Evolutionary conservation across 2,888 invertebrate species (phyloP).

Genomic region (Thysanoteuthis rhombus): DNA sequence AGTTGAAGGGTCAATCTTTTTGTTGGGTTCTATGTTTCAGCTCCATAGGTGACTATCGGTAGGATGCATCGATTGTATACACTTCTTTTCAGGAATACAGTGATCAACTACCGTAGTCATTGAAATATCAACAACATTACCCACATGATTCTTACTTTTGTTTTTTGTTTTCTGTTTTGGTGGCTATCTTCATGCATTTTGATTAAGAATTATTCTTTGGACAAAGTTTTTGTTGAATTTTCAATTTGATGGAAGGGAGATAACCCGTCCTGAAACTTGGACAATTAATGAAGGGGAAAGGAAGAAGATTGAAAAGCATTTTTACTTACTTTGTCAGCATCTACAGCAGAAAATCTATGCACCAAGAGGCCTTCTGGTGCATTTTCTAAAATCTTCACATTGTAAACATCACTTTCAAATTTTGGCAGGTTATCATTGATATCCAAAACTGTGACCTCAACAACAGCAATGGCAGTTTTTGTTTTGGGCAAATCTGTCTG

Average conservation of each 20-base stretch:
- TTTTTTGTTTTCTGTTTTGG: no score
- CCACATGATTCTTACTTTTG: no score
- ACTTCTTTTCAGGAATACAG: no score
- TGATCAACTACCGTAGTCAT: no score
- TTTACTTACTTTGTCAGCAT: constrained; percentile 26
- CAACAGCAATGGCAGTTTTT: constrained; percentile 20
- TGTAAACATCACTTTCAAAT: not conserved
- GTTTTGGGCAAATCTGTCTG: constrained; percentile 13
- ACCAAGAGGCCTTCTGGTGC: constrained; percentile 16
- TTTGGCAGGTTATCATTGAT: constrained; percentile 22
- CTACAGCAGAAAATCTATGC: not conserved
- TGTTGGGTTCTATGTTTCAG: no score
- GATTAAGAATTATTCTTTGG: no score
- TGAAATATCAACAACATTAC: no score
- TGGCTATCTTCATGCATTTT: no score
- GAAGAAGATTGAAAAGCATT: not conserved
- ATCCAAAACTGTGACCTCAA: not conserved
- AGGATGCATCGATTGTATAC: no score
- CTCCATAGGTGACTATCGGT: no score
- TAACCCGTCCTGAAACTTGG: not conserved
- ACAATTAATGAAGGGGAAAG: not conserved
- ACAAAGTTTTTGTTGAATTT: no score
- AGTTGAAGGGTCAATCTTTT: no score
- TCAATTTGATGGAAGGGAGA: not conserved
- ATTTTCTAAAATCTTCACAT: constrained; percentile 27